Evolutionary conservation across 2,113 vertebrate genomes (phyloP).

Genomic region (Onychostoma macrolepis): DNA sequence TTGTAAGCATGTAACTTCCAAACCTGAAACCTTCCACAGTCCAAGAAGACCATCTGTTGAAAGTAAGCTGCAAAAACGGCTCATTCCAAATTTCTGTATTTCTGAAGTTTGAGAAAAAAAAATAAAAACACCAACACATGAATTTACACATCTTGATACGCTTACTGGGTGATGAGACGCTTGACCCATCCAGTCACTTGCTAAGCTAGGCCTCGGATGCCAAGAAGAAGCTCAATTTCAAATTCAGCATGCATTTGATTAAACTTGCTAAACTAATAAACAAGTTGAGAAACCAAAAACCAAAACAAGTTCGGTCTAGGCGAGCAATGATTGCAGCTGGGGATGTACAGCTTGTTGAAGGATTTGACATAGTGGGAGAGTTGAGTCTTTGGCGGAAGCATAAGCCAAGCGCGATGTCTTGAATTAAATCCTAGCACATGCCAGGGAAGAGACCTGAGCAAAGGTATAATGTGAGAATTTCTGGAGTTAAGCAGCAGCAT

Average conservation of each 20-base stretch:
- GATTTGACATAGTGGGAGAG: background rate
- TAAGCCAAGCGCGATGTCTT: conserved; percentile 1
- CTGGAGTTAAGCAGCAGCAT: background rate
- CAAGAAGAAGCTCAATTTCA: background rate
- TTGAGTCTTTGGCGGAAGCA: background rate
- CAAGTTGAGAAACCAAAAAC: background rate
- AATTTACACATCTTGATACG: background rate
- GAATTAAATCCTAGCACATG: conserved; percentile 7
- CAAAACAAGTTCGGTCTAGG: background rate
- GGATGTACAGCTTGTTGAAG: conserved; percentile 2
- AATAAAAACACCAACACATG: background rate
- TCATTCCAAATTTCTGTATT: background rate
- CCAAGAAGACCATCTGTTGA: conserved; percentile 3
- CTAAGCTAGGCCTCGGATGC: background rate
- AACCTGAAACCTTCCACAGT: background rate
- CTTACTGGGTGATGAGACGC: background rate
- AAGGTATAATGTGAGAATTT: conserved; percentile 8
- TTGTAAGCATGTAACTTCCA: background rate
- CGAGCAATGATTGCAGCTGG: background rate
- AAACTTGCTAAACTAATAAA: background rate
- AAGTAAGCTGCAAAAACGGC: background rate
- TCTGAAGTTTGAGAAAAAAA: background rate
- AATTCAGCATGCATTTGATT: background rate
- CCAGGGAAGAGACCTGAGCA: conserved; percentile 15
- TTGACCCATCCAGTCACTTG: background rate